Evolutionary conservation across 2,888 invertebrate genomes (phyloP), one percentile per base, ranked within the genome.

Genomic region (Geotrupes spiniger): DNA sequence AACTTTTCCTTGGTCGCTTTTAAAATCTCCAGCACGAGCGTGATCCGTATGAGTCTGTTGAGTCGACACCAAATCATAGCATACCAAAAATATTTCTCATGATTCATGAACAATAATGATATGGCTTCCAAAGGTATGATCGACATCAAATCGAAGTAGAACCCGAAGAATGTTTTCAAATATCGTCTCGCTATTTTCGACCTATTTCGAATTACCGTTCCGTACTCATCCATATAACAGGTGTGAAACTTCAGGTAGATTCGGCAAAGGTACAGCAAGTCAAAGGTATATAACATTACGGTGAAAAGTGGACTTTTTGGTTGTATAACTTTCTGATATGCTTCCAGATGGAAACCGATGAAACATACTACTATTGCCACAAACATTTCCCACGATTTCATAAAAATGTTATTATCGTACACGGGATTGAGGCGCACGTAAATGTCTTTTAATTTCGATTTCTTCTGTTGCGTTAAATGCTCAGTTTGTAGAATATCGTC

Each of bases 201-300:
- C 27, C 46, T 46, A 31, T 53, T 45, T 1, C 26, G 47, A 2
- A 59, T 42, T n/a, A 57, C 10, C 36, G 53, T 55, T n/a, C 62
- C 62, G 36, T 46, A 57, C 26, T 58, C 58, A 29, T 62, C 53
- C 25, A 56, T 53, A 38, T 48, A 59, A 6, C 46, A 46, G 8
- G 51, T 51, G 38, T 56, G 54, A 36, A 61, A 57, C 5, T 53
- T 54, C 4, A 58, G 26, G 29, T 50, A 58, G 4, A 60, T 56
- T 8, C 56, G 43, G 0, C 58, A 26, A 9, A 59, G 5, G 44
- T 51, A 61, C 21, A 61, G n/a, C 1, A 51, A 4, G 36, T 62
- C 62, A 2, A 54, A 25, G 1, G 49, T 9, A 36, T 61, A 60
- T 1, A 57, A 36, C 10, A 46, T 21, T n/a, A 36, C 9, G 10